Conservation (phyloP, 2,888 invertebrate species). For the Branchipolynoe longqiensis region DNA sequence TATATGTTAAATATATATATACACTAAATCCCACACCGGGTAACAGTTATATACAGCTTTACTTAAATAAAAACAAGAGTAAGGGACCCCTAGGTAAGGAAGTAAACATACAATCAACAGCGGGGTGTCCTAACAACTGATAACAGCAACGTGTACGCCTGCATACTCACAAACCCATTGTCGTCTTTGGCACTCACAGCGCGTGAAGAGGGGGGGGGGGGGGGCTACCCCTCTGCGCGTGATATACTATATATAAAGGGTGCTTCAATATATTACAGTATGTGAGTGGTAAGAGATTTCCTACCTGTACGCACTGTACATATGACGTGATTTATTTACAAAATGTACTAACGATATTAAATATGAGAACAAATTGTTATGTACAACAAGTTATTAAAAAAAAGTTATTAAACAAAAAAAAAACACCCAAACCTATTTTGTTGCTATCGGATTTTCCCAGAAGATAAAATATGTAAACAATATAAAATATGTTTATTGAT, state of each 20-base stretch:
- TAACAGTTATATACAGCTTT: no score
- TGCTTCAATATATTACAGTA: not conserved
- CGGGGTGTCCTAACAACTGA: no score
- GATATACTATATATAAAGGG: constrained; percentile 9
- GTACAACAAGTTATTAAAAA: constrained; percentile 36
- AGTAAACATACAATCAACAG: no score
- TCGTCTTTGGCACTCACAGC: not conserved
- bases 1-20: no score
- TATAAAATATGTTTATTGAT: not conserved
- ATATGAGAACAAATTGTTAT: constrained; percentile 22
- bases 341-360: constrained; percentile 1
- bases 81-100: no score
- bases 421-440: not conserved
- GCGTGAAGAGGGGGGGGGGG: no score
- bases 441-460: no score
- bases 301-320: not conserved
- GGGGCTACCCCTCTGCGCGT: no score
- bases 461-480: constrained; percentile 15
- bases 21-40: no score
- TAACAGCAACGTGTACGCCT: not conserved
- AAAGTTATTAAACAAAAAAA: no score
- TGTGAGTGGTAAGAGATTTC: not conserved
- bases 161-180: not conserved
- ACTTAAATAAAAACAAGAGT: no score
- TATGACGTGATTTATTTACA: constrained; percentile 43